Evolutionary conservation across 2,113 vertebrate genomes (phyloP), one percentile per base, ranked within the genome.

Genomic region (Chloropsis hardwickii): DNA sequence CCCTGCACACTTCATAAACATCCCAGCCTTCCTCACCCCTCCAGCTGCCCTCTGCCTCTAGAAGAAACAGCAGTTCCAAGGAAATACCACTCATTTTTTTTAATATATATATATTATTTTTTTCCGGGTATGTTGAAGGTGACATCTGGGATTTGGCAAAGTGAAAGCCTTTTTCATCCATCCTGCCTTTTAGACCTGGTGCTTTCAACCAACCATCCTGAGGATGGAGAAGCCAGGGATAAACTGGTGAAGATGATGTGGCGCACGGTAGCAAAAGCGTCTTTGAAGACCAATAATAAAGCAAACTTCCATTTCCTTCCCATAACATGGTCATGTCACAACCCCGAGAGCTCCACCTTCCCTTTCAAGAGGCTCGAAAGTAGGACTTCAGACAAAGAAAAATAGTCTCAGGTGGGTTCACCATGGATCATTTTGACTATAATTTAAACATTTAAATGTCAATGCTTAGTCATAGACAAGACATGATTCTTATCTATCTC

Each of bases 361-460:
- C 91, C 91, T 96, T 97, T 97, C 92, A 95, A 95, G 65, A 86
- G 83, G 25, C 81, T 72, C 81, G 65, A 97, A 90, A 96, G 91
- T 67, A 57, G 91, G 93, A 84, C 88, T 67, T 28, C 1, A 62
- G 94, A 96, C 93, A 93, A 95, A 97, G 95, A 91, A 95, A 96
- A 94, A 81, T 62, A 88, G 81, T 77, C 97, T 96, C 98, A 97
- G 98, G 98, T 98, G 98, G 97, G 67, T 82, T 90, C 1, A 13
- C 79, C n/a, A 97, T 98, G 96, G 83, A 97, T 98, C 97, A 97
- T 97, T 96, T 61, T 96, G 98, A 98, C 97, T 92, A 45, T 44
- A 90, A 77, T 98, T 96, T 97, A 98, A 98, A 98, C 98, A 98
- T 39, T 74, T 28, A 96, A 97, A 97, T 86, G 97, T 97, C 97